Conservation (phyloP, 2,797 vertebrate species). For the Trachurus trachurus region DNA sequence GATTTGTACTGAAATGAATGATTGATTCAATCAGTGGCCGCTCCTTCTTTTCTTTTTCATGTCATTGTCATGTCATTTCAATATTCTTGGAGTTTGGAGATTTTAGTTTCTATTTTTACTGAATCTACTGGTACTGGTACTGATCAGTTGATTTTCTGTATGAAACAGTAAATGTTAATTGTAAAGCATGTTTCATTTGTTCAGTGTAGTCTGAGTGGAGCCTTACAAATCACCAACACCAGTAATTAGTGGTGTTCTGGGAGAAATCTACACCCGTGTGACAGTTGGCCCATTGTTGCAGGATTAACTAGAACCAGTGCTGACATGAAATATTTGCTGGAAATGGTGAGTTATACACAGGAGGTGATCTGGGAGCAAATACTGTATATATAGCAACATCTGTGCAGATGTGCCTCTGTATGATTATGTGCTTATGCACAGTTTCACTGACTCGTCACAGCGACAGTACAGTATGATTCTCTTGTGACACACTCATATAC, state of each 20-base stretch:
- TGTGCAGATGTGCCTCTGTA: not conserved
- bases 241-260: constrained; percentile 28
- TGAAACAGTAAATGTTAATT: constrained; percentile 14
- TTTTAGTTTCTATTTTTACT: not conserved
- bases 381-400: not conserved
- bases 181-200: constrained; percentile 23
- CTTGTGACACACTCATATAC: constrained; percentile 1
- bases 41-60: not conserved
- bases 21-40: too few species aligned
- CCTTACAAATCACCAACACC: constrained; percentile 47
- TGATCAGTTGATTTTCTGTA: not conserved
- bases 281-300: constrained; percentile 32
- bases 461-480: not conserved
- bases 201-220: constrained; percentile 36
- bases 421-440: constrained; percentile 18
- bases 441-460: not conserved
- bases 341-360: not conserved
- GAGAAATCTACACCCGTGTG: constrained; percentile 37
- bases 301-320: constrained; percentile 21
- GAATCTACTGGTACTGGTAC: not conserved
- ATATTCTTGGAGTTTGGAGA: not conserved
- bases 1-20: too few species aligned
- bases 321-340: not conserved
- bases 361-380: not conserved
- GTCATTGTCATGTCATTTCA: not conserved